Conservation (phyloP, 2,888 invertebrate genomes). For the Meghimatium bilineatum region DNA sequence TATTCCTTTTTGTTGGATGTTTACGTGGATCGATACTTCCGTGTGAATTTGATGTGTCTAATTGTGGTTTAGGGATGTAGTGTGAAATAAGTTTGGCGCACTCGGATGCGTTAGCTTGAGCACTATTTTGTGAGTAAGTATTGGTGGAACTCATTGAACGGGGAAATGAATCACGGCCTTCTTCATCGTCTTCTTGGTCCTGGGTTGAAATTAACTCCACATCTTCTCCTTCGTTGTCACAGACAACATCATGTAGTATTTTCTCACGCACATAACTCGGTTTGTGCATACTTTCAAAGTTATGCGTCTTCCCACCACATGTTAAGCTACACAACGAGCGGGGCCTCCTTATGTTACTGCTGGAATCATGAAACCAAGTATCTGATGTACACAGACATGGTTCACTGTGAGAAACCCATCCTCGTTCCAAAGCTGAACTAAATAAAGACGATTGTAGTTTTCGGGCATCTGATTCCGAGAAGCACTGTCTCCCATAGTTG, state of each 20-base stretch:
- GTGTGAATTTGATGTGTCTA: too few relatives aligned
- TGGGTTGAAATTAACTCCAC: background rate
- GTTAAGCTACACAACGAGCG: background rate
- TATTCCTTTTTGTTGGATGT: background rate
- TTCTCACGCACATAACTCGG: too few relatives aligned
- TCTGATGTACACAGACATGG: background rate
- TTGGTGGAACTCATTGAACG: background rate
- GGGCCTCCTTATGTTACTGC: background rate
- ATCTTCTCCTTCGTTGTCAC: background rate
- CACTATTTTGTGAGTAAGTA: background rate
- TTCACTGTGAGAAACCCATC: slow-evolving; percentile 9
- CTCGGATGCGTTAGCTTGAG: background rate
- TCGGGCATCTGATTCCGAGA: slow-evolving; percentile 18
- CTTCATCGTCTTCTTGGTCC: background rate
- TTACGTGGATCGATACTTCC: background rate
- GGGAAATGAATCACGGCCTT: background rate
- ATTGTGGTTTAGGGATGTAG: background rate
- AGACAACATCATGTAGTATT: too few relatives aligned
- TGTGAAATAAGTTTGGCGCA: background rate
- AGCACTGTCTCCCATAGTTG: background rate
- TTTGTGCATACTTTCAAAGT: too few relatives aligned
- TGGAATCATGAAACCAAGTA: background rate
- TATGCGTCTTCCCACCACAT: background rate
- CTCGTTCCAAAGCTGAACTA: background rate
- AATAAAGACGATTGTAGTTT: background rate